Percentiles rank a stretch among this genome's conserved stretches.
Conservation (phyloP, 2,888 invertebrate species). For the Chrysina gloriosa region DNA sequence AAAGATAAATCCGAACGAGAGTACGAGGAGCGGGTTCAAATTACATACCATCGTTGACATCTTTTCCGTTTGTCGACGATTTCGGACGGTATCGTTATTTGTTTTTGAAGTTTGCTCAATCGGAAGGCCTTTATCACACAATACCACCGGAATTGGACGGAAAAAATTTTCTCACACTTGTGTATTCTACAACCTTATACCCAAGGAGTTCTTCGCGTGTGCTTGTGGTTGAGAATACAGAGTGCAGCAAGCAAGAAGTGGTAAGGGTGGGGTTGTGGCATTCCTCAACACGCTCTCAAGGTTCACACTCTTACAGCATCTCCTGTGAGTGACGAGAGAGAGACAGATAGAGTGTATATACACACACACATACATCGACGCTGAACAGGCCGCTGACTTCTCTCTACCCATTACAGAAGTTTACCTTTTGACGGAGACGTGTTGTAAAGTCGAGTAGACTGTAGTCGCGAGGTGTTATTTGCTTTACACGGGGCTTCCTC, state of each 20-base stretch:
- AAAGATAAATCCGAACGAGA: conserved; percentile 1
- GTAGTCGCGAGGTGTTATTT: conserved; percentile 18
- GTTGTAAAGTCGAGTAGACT: conserved; percentile 15
- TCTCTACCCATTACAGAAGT: conserved; percentile 39
- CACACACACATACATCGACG: conserved; percentile 29
- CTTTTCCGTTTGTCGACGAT: not conserved
- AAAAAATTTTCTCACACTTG: not conserved
- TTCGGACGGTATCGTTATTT: not conserved
- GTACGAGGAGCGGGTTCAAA: conserved; percentile 15
- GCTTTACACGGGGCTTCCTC: not conserved
- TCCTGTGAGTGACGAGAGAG: conserved; percentile 41
- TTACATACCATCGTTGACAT: conserved; percentile 30
- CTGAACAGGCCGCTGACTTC: conserved; percentile 48
- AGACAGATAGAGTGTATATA: conserved; percentile 8
- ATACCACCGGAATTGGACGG: not conserved
- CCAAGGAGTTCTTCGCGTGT: conserved; percentile 2
- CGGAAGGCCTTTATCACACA: too few relatives aligned
- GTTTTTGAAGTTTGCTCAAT: too few relatives aligned
- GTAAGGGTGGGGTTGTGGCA: conserved; percentile 53
- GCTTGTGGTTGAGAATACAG: conserved; percentile 5
- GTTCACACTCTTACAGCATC: conserved; percentile 51
- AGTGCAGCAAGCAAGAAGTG: conserved; percentile 6
- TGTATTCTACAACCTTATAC: too few relatives aligned
- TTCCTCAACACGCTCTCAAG: conserved; percentile 55
- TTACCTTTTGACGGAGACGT: conserved; percentile 30